Conservation (phyloP, 2,888 invertebrate species). For the Papilio gigon region DNA sequence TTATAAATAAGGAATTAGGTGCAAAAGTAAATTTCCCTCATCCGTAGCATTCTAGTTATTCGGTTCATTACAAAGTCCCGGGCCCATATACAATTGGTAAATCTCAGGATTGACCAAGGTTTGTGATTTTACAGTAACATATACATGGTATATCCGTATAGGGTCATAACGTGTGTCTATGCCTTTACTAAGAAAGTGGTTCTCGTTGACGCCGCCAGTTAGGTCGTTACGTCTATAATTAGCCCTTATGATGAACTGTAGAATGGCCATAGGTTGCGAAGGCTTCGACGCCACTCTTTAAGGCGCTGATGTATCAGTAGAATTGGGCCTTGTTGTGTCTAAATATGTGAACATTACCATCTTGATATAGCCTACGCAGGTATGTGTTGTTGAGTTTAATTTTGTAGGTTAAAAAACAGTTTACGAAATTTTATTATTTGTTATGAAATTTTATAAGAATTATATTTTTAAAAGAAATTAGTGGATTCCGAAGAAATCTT, state of each 20-base stretch:
- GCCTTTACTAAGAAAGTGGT: slow-evolving; percentile 66
- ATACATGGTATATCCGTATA: slow-evolving; percentile 52
- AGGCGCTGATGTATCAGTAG: slow-evolving; percentile 25
- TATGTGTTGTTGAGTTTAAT: background rate
- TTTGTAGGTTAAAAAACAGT: background rate
- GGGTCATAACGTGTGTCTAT: slow-evolving; percentile 62
- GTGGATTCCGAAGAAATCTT: no score
- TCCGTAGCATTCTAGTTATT: slow-evolving; percentile 47
- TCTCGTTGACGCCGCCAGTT: slow-evolving; percentile 43
- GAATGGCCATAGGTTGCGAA: slow-evolving; percentile 30
- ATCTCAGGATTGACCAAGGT: no score
- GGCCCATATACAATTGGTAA: no score
- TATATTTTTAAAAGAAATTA: no score
- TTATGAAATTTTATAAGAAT: no score
- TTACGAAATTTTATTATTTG: no score
- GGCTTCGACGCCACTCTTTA: slow-evolving; percentile 14
- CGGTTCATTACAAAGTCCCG: no score
- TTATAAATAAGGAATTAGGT: slow-evolving; percentile 19
- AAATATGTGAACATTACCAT: slow-evolving; percentile 23
- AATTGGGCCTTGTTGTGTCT: slow-evolving; percentile 23
- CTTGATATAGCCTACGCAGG: slow-evolving; percentile 3
- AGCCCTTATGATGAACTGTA: slow-evolving; percentile 36
- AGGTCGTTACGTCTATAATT: slow-evolving; percentile 49
- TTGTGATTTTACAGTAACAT: no score
- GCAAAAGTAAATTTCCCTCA: slow-evolving; percentile 43